Evolutionary conservation across 2,113 vertebrate genomes (phyloP), one percentile per base, ranked within the genome.

Genomic region (Lophotis ruficrista): DNA sequence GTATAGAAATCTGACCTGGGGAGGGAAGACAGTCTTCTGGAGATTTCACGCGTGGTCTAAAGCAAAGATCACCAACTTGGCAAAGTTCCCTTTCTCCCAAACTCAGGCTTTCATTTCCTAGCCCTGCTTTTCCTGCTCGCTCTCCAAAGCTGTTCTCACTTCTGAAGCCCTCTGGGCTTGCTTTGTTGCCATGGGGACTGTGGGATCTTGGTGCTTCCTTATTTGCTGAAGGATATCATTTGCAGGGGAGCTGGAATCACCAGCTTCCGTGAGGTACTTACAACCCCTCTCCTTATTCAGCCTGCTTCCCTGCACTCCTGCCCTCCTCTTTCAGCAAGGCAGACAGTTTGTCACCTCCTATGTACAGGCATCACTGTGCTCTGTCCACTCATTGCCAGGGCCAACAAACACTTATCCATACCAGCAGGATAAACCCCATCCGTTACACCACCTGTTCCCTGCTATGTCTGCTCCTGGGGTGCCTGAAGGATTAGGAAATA

Each of bases 181-280:
- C 89, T 85, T 69, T 78, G 86, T 94, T 70, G 92, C 89, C 43
- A 12, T 60, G 79, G 86, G 90, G 71, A 94, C 96, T 94, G 66
- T 48, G 94, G 94, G 87, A 78, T 94, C 89, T 79, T 28, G 76
- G 61, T 93, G 90, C 45, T 96, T 81, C 57, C 23, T 80, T 41
- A 30, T 72, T 50, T 92, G 58, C 83, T 72, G 93, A 89, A 70
- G 60, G 86, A 81, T 93, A 93, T 96, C 47, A 14, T 51, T 79
- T 83, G 51, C 31, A 15, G 43, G 78, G 35, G 76, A 86, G 93
- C 57, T 45, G 93, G 71, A 78, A 57, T 30, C 72, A 53, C 84
- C 96, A 83, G 35, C 70, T 83, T 62, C 79, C 84, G 69, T 35
- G 77, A 95, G 88, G 73, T 89, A 71, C 73, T 90, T 13, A 5